phyloP scores from a whole-genome alignment of 2,888 invertebrate genomes.

The Pyrgus malvae region DNA sequence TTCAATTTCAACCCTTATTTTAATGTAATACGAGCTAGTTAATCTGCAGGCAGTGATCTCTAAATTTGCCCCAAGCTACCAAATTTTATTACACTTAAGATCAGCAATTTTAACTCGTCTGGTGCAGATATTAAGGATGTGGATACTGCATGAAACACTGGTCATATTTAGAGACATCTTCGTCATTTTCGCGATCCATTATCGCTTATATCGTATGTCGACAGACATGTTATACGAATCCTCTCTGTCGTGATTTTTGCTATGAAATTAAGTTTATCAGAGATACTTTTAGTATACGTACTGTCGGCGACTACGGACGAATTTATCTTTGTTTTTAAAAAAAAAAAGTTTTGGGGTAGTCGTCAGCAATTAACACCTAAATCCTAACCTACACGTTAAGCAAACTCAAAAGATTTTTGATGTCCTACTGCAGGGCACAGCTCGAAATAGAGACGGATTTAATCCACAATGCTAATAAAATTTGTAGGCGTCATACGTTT shows the following conservation, averaged over 20 bases:
- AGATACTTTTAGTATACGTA: background rate
- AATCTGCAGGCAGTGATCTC: background rate
- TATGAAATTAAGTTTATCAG: background rate
- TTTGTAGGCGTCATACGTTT: no score
- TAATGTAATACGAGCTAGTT: background rate
- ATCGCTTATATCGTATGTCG: constrained; percentile 25
- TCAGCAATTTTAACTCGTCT: background rate
- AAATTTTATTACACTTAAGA: background rate
- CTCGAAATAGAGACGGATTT: no score
- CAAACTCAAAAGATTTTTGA: no score
- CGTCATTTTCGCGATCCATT: constrained; percentile 23
- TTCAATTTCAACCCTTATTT: background rate
- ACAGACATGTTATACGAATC: constrained; percentile 13
- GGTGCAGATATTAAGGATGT: background rate
- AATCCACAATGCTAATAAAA: no score
- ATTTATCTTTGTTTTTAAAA: no score
- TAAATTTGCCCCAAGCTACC: constrained; percentile 15
- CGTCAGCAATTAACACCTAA: no score
- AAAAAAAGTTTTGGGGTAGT: no score
- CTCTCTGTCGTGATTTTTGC: constrained; percentile 9
- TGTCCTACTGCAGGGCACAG: no score
- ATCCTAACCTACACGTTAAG: no score
- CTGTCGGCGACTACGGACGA: no score
- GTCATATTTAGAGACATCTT: constrained; percentile 9
- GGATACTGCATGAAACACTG: background rate